Conservation (phyloP, 2,797 vertebrate genomes). For the Phalanger gymnotis region DNA sequence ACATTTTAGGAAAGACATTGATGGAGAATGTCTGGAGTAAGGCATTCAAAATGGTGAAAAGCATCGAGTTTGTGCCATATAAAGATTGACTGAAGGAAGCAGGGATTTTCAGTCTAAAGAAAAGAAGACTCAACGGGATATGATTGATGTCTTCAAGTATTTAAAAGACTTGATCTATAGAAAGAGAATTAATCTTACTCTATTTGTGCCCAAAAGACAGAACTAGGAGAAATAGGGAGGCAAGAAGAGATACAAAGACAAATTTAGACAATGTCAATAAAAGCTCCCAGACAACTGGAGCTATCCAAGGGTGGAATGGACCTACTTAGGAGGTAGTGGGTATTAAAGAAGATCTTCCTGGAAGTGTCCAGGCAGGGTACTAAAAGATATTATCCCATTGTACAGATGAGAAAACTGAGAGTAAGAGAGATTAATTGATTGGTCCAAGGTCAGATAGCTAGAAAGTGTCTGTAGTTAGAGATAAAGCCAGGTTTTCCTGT, state of each 20-base stretch:
- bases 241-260: neutral
- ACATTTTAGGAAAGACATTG: neutral
- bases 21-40: neutral
- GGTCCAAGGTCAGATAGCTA: neutral
- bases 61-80: neutral
- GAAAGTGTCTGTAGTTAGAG: neutral
- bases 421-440: neutral
- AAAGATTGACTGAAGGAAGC: neutral
- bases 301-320: neutral
- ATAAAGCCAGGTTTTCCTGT: neutral
- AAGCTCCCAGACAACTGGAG: neutral
- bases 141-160: neutral
- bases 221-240: neutral
- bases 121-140: neutral
- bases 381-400: neutral
- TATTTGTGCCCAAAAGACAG: neutral
- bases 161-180: neutral
- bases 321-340: neutral
- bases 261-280: neutral
- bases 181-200: neutral
- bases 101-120: neutral
- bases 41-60: neutral
- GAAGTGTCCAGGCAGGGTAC: neutral
- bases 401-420: neutral
- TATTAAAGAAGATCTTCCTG: neutral